Evolutionary conservation across 1,140 invertebrate genomes (phyloP), one percentile per base, ranked within the genome.

Genomic region (Gonatopus flavifemur): DNA sequence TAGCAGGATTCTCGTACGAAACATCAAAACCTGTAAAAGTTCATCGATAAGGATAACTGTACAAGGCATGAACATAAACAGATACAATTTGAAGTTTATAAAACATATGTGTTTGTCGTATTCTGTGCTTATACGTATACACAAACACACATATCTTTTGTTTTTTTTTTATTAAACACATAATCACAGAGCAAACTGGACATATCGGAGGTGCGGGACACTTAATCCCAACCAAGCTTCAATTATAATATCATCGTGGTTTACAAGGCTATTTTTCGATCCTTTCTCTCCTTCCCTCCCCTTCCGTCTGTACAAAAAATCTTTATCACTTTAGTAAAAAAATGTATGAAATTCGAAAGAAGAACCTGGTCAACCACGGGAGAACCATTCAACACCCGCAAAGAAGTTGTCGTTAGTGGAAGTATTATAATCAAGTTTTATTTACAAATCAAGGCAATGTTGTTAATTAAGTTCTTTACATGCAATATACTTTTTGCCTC

Each of bases 391-490:
- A 22, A 16, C 42, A 53, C 57, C 25, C 57, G 55, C 45, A 55
- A 44, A 65, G 47, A 62, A 60, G 21, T 43, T 58, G 46, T 56
- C 30, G 62, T 67, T 66, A 74, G 54, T 68, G 65, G 65, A 72
- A 73, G 69, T 70, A n/a, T n/a, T n/a, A n/a, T n/a, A 60, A 67
- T 67, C 44, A 61, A 65, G 54, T 67, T 70, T 68, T 74, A 76
- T 76, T 73, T 76, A 76, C 71, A 76, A 72, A 70, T 75, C 69
- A 73, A 75, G 71, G 70, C 72, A 73, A 64, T 74, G 51, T 67
- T 52, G 62, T 66, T 64, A 69, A 70, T 70, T 61, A 64, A 59
- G 43, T n/a, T n/a, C n/a, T 67, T 63, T 64, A 72, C 59, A 66
- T 60, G 43, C 49, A 57, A n/a, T 59, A 54, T 55, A 31, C 19